Conservation (phyloP, 92 coral and sea anemone genomes). For the Zoanthus sansibaricus region DNA sequence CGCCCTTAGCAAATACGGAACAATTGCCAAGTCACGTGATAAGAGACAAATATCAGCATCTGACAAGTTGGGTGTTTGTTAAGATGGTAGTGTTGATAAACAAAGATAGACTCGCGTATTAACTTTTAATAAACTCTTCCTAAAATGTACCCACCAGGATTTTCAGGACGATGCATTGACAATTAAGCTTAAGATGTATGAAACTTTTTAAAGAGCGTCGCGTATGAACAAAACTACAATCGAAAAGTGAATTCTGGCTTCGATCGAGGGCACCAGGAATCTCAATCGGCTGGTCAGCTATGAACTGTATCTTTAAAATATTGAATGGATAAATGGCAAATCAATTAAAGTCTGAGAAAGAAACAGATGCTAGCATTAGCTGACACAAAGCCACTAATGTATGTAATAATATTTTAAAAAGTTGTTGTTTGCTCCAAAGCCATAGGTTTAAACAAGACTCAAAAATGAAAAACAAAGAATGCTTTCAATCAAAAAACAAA, state of each 20-base stretch:
- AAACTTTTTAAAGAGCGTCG: not conserved
- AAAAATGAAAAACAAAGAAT: slow-evolving; percentile 40
- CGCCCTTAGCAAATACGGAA: slow-evolving; percentile 75
- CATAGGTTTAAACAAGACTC: slow-evolving; percentile 56
- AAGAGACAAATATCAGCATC: slow-evolving; percentile 72
- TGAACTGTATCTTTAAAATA: slow-evolving; percentile 71
- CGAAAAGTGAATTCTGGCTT: slow-evolving; percentile 25
- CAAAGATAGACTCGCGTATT: slow-evolving; percentile 76
- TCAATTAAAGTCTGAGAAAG: slow-evolving; percentile 90
- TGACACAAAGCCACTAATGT: slow-evolving; percentile 71
- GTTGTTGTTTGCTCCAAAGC: slow-evolving; percentile 64
- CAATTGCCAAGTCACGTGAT: slow-evolving; percentile 89
- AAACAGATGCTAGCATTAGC: slow-evolving; percentile 80
- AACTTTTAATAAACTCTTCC: slow-evolving; percentile 78
- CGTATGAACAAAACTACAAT: not conserved
- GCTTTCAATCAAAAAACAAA: slow-evolving; percentile 18
- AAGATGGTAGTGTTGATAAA: slow-evolving; percentile 82
- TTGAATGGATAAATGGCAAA: slow-evolving; percentile 82
- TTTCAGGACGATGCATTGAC: not conserved
- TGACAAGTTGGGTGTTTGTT: slow-evolving; percentile 85
- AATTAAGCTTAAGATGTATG: not conserved
- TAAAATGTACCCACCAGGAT: slow-evolving; percentile 41
- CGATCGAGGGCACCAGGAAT: slow-evolving; percentile 88
- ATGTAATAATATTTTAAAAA: slow-evolving; percentile 83
- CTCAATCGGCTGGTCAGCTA: not conserved